Conservation (phyloP, 2,113 vertebrate genomes). For the human (Homo sapiens) region DNA sequence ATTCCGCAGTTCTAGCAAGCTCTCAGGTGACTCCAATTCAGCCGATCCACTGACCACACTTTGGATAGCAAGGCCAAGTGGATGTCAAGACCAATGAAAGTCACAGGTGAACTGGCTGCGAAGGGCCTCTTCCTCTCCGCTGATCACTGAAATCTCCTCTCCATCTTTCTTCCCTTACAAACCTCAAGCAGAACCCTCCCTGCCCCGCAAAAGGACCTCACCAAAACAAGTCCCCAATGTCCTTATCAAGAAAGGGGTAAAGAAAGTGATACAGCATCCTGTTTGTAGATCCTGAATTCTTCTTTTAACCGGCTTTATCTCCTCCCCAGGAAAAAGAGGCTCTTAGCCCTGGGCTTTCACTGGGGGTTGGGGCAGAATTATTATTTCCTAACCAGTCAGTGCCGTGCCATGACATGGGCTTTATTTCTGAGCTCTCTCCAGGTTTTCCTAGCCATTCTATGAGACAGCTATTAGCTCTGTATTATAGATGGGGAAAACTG, state of each 20-base stretch:
- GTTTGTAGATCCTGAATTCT: not conserved
- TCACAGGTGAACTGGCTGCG: not conserved
- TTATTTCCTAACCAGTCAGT: not conserved
- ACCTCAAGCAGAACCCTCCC: not conserved
- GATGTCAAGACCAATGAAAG: not conserved
- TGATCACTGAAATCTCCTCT: not conserved
- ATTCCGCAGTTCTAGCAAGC: not conserved
- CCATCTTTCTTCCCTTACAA: not conserved
- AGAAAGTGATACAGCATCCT: not conserved
- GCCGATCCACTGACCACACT: not conserved
- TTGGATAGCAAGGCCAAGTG: not conserved
- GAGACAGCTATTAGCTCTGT: not conserved
- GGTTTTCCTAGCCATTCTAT: not conserved
- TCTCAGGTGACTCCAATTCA: not conserved
- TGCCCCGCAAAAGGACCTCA: not conserved
- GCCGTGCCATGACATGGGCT: not conserved
- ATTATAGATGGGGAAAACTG: not conserved
- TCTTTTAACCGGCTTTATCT: not conserved
- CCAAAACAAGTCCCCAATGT: not conserved
- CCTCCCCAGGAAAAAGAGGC: not conserved
- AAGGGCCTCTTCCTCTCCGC: not conserved
- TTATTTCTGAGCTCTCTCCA: not conserved
- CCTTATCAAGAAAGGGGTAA: not conserved
- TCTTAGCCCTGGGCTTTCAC: not conserved
- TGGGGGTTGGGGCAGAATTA: not conserved